phyloP scores from a whole-genome alignment of 2,113 vertebrate genomes.

The Neotragus pygmaeus region DNA sequence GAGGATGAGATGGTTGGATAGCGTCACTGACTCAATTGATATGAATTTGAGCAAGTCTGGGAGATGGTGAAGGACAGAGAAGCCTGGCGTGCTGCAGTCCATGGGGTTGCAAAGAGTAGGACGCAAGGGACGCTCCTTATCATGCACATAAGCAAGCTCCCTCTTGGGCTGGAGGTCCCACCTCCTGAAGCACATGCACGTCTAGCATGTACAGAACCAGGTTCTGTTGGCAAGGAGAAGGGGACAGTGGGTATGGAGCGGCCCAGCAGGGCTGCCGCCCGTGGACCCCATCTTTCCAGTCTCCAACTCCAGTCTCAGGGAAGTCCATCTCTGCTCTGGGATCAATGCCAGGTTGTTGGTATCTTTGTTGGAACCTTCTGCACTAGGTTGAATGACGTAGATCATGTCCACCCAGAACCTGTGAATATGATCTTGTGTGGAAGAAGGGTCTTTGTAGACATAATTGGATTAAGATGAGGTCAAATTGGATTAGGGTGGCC shows the following conservation, averaged over 20 bases:
- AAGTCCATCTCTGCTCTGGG: neutral
- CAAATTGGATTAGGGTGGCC: neutral
- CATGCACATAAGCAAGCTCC: neutral
- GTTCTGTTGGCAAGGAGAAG: neutral
- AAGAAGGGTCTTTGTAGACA: neutral
- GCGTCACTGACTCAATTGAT: neutral
- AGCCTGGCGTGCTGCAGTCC: neutral
- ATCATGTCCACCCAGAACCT: neutral
- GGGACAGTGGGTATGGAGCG: neutral
- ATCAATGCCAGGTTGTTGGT: accelerated
- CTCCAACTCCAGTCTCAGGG: neutral
- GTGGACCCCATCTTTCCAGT: no score
- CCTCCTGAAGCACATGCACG: accelerated
- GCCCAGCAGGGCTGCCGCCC: neutral
- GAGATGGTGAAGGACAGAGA: neutral
- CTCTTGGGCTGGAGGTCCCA: neutral
- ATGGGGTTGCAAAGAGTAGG: neutral
- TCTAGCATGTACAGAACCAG: neutral
- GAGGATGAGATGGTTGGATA: neutral
- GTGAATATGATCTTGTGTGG: neutral
- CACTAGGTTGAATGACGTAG: accelerated
- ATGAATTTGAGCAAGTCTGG: neutral
- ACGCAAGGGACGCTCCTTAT: neutral
- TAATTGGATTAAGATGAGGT: neutral
- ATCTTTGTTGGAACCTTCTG: neutral